These are phyloP conservation scores for Panagrolaimus sp. DNA, from an alignment of 1,140 invertebrate species.

Conservation along the genomic window DNA sequence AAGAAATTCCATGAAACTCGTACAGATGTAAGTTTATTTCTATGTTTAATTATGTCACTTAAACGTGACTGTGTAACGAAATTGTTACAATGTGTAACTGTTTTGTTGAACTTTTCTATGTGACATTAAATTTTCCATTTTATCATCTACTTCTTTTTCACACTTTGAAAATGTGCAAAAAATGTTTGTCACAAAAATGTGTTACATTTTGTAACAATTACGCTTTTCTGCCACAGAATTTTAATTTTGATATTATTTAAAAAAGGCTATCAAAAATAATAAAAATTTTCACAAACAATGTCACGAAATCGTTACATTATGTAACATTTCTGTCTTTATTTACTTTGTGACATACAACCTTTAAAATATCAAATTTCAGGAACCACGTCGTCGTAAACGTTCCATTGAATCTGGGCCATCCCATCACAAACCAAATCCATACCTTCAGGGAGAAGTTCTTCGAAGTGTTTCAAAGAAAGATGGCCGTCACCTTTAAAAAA, in stretches of 20 bases:
- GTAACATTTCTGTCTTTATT: not conserved
- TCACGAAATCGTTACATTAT: conserved; percentile 5
- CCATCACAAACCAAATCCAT: conserved; percentile 55
- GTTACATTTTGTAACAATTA: no score
- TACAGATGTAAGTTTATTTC: conserved; percentile 59
- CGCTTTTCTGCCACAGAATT: not conserved
- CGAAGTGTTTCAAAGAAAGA: conserved; percentile 62
- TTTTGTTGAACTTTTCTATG: not conserved
- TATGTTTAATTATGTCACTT: conserved; percentile 8
- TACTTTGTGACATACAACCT: not conserved
- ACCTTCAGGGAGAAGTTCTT: conserved; percentile 59
- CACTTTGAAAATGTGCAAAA: no score
- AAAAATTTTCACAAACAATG: conserved; percentile 2
- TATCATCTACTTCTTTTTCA: not conserved
- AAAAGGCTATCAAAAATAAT: not conserved
- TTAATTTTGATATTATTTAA: not conserved
- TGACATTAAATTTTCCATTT: not conserved
- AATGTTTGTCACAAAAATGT: no score
- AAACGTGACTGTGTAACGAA: not conserved
- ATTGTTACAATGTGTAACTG: no score
- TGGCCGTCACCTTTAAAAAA: conserved; percentile 44
- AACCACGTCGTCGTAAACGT: conserved; percentile 56
- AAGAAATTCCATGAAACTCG: conserved; percentile 72
- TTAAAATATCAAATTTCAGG: conserved; percentile 19
- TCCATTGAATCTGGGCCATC: conserved; percentile 28